Conservation (phyloP, 2,888 invertebrate species). For the Conus canariensis region DNA sequence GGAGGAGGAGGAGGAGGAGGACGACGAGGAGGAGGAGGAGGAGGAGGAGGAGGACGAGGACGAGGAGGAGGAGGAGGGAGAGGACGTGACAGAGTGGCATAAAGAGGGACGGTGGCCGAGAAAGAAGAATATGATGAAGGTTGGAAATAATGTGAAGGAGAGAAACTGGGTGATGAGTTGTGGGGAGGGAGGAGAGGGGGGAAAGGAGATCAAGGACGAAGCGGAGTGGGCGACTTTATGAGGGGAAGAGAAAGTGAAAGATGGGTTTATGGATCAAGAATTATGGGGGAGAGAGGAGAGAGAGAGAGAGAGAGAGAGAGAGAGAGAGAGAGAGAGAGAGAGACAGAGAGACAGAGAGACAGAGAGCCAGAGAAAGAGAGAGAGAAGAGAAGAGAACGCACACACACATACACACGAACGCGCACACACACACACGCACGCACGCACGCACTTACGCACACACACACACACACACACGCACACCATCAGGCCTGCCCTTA, state of each 20-base stretch:
- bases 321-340: background rate
- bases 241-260: background rate
- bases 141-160: too few species aligned
- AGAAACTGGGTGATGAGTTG: background rate
- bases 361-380: background rate
- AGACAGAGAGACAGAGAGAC: background rate
- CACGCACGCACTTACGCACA: conserved; percentile 49
- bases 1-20: background rate
- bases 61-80: background rate
- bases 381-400: background rate
- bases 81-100: background rate
- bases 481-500: background rate
- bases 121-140: too few species aligned
- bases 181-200: too few species aligned
- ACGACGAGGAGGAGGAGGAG: background rate
- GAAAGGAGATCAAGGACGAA: background rate
- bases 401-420: conserved; percentile 26
- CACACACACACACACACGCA: background rate
- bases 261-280: background rate
- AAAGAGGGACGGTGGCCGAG: too few species aligned
- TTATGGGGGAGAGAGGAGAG: background rate
- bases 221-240: too few species aligned
- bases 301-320: background rate
- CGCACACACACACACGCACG: conserved; percentile 36
- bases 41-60: background rate